A percentile compares a stretch with the other conserved stretches of the same genome.
Conservation (phyloP, 2,888 invertebrate genomes). For the Amphipyra tragopoginis region DNA sequence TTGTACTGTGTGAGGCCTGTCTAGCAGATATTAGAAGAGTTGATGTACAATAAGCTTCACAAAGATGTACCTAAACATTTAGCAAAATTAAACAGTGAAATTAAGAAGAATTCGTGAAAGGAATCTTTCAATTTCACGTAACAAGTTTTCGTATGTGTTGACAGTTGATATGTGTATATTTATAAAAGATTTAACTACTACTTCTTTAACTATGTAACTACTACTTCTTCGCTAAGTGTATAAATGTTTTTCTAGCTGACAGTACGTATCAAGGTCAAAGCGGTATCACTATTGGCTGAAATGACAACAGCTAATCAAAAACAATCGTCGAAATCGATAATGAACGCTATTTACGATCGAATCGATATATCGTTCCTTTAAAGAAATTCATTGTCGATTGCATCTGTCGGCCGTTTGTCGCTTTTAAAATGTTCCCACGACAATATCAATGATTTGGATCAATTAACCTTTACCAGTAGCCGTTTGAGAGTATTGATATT, state of each 20-base stretch:
- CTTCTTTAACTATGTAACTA: too few relatives aligned
- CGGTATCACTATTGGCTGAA: constrained; percentile 15
- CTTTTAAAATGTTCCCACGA: constrained; percentile 30
- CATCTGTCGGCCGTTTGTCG: constrained; percentile 7
- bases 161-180: too few relatives aligned
- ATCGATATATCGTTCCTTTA: constrained; percentile 10
- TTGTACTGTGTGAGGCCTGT: too few relatives aligned
- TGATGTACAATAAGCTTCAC: too few relatives aligned
- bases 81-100: too few relatives aligned
- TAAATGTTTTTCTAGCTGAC: too few relatives aligned
- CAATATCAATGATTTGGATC: constrained; percentile 37
- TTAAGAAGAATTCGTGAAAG: too few relatives aligned
- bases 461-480: constrained; percentile 52
- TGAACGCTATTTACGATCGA: background rate
- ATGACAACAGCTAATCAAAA: constrained; percentile 14
- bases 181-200: too few relatives aligned
- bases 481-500: constrained; percentile 15
- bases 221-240: too few relatives aligned
- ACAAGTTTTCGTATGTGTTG: too few relatives aligned
- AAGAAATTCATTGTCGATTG: constrained; percentile 22
- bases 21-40: background rate
- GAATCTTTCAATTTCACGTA: too few relatives aligned
- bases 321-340: constrained; percentile 31
- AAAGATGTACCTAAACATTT: too few relatives aligned
- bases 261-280: constrained; percentile 18